Evolutionary conservation across 2,797 vertebrate genomes (phyloP).

Genomic region (Acanthis flammea): DNA sequence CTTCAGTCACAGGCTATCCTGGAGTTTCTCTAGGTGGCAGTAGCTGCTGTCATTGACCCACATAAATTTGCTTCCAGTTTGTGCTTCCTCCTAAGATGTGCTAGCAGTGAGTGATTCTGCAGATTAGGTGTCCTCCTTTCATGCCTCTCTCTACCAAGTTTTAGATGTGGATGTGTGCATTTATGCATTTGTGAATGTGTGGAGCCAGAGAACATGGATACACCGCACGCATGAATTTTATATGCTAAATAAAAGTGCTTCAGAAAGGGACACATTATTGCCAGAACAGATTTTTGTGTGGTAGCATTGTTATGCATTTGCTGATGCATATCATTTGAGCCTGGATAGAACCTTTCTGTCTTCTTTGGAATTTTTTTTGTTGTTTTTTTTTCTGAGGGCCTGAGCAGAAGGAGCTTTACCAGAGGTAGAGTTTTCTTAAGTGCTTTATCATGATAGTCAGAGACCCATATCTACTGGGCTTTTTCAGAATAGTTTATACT

Average conservation of each 20-base stretch:
- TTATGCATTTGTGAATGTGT: not conserved
- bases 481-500: not conserved
- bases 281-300: not conserved
- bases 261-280: not conserved
- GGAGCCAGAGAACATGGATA: not conserved
- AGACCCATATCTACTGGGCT: not conserved
- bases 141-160: not conserved
- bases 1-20: not conserved
- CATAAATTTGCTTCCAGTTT: not conserved
- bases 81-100: not conserved
- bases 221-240: not conserved
- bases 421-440: not conserved
- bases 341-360: not conserved
- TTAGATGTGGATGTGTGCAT: too few species aligned
- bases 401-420: not conserved
- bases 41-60: not conserved
- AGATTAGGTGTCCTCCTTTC: not conserved
- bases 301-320: not conserved
- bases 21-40: not conserved
- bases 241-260: not conserved
- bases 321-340: not conserved
- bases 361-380: not conserved
- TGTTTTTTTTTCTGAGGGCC: rapidly evolving
- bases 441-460: not conserved
- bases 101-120: not conserved